Conservation (phyloP, 2,888 invertebrate genomes). For the Plebejus anna region DNA sequence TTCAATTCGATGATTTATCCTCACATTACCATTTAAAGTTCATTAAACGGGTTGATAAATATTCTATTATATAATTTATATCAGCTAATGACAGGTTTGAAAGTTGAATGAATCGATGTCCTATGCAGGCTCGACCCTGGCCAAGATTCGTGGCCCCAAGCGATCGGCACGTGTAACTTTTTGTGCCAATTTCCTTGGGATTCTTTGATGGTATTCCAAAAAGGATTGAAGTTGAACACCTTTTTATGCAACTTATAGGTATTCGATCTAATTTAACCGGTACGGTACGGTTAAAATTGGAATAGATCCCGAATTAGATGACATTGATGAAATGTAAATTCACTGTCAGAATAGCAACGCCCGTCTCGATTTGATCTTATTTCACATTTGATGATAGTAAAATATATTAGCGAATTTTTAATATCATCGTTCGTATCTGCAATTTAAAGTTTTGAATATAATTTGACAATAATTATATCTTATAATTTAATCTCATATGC, state of each 20-base stretch:
- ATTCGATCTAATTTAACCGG: constrained; percentile 44
- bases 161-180: constrained; percentile 77
- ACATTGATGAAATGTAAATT: constrained; percentile 5
- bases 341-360: neutral
- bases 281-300: constrained; percentile 25
- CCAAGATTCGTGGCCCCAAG: constrained; percentile 74
- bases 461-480: no score
- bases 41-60: constrained; percentile 10
- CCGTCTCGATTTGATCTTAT: neutral
- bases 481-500: no score
- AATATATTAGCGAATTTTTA: neutral
- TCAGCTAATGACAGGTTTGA: constrained; percentile 25
- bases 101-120: constrained; percentile 59
- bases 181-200: constrained; percentile 72
- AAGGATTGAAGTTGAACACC: constrained; percentile 65
- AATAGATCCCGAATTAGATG: constrained; percentile 42
- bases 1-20: constrained; percentile 7
- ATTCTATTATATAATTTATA: constrained; percentile 11
- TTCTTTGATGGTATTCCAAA: constrained; percentile 59
- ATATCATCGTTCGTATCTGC: no score
- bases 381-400: neutral
- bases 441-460: no score
- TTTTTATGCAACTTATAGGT: constrained; percentile 70
- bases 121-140: constrained; percentile 60
- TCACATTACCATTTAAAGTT: neutral